These are phyloP conservation scores for Pangasius larnaudii DNA, from an alignment of 2,797 vertebrate species.

Conservation along the genomic window DNA sequence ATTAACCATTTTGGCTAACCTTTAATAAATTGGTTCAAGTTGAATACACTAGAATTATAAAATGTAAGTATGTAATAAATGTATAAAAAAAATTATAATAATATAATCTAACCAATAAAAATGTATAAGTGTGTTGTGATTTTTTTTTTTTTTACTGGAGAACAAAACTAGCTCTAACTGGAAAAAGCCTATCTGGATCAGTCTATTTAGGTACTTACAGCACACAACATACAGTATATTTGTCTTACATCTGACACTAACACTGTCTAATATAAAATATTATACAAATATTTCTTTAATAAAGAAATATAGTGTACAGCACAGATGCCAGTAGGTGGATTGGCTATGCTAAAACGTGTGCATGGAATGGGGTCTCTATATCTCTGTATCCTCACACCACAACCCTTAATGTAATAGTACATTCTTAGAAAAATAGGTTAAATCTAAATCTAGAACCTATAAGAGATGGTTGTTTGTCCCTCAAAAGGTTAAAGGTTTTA, in stretches of 20 bases:
- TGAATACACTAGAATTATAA: neutral
- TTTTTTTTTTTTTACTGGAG: neutral
- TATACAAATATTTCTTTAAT: neutral
- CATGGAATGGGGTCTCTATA: neutral
- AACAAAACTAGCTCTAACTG: neutral
- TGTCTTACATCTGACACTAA: neutral
- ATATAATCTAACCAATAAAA: neutral
- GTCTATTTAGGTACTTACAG: neutral
- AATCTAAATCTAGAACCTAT: neutral
- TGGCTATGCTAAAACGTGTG: neutral
- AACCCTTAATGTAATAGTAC: neutral
- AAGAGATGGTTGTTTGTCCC: slow-evolving; percentile 1
- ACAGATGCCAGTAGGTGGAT: neutral
- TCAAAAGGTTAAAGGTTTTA: slow-evolving; percentile 19
- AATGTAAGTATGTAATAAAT: neutral
- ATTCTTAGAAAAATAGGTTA: neutral
- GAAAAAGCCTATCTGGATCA: neutral
- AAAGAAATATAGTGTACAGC: neutral
- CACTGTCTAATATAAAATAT: neutral
- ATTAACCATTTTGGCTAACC: too few relatives aligned
- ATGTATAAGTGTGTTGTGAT: neutral
- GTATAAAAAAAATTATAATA: neutral
- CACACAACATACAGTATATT: neutral
- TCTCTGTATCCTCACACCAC: neutral
- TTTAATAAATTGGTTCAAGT: neutral